Percentiles rank a stretch among this genome's conserved stretches.
Evolutionary conservation across 2,888 invertebrate genomes (phyloP).

Genomic region (Agrotis puta): DNA sequence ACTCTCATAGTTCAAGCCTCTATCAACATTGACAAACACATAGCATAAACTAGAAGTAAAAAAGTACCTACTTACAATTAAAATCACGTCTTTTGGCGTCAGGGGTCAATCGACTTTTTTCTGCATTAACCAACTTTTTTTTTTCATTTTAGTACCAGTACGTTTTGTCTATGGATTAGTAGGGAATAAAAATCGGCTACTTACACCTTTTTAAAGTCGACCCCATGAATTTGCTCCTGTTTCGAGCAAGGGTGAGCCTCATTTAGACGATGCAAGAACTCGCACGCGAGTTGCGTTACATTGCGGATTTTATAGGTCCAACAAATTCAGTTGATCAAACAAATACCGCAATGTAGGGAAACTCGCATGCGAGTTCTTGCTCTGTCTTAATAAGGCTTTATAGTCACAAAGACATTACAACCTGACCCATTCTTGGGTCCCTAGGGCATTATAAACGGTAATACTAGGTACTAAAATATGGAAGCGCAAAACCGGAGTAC

Average conservation of each 20-base stretch:
- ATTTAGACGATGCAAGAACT: no score
- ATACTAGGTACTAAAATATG: constrained; percentile 6
- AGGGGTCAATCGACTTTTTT: not conserved
- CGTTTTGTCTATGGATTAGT: not conserved
- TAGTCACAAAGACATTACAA: not conserved
- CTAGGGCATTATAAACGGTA: not conserved
- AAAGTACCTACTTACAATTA: constrained; percentile 1
- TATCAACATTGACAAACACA: not conserved
- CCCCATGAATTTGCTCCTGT: not conserved
- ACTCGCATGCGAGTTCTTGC: no score
- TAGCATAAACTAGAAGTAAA: constrained; percentile 9
- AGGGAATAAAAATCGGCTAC: constrained; percentile 7
- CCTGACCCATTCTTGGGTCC: not conserved
- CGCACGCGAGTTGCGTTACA: no score
- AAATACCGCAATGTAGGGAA: no score
- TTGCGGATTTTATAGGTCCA: no score
- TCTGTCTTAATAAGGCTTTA: no score
- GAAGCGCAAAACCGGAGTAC: constrained; percentile 30
- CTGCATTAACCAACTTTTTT: not conserved
- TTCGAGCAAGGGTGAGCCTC: no score
- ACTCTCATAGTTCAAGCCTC: constrained; percentile 12
- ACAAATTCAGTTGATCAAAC: no score
- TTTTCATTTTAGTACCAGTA: no score
- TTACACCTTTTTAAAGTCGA: not conserved
- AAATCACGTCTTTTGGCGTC: constrained; percentile 18